phyloP scores from a whole-genome alignment of 1,140 invertebrate species.

The Temnothorax curvispinosus region DNA sequence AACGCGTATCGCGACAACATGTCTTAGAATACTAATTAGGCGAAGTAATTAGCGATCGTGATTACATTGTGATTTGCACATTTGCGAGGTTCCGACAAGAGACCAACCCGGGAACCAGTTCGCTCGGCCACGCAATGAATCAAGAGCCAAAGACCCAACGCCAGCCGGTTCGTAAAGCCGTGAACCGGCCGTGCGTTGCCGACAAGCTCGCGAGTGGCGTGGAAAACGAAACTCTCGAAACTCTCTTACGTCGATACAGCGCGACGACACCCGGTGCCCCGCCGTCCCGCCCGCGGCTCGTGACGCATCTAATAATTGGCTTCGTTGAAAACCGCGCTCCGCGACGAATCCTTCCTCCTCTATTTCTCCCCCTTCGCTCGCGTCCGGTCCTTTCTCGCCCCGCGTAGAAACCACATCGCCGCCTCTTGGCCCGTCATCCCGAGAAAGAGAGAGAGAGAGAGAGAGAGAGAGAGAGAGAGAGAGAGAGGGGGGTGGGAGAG shows the following conservation, averaged over 20 bases:
- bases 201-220: slow-evolving; percentile 8
- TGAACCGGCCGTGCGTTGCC: not conserved
- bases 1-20: not conserved
- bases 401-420: slow-evolving; percentile 37
- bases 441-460: slow-evolving; percentile 6
- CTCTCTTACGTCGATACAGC: slow-evolving; percentile 64
- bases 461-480: not conserved
- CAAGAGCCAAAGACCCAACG: not conserved
- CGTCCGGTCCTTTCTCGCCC: slow-evolving; percentile 65
- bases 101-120: not conserved
- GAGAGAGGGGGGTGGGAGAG: not conserved
- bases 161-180: slow-evolving; percentile 2
- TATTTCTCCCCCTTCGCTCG: slow-evolving; percentile 59
- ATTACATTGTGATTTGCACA: not conserved
- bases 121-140: not conserved
- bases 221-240: slow-evolving; percentile 62
- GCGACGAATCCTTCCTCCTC: slow-evolving; percentile 83
- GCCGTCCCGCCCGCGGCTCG: slow-evolving; percentile 51
- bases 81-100: not conserved
- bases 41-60: slow-evolving; percentile 22
- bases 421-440: not conserved
- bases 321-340: slow-evolving; percentile 85
- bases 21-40: not conserved
- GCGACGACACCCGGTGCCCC: slow-evolving; percentile 42
- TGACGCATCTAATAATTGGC: slow-evolving; percentile 85